Evolutionary conservation across 2,113 vertebrate species (phyloP), one percentile per base, ranked within the genome.

Genomic region (Vicugna pacos): DNA sequence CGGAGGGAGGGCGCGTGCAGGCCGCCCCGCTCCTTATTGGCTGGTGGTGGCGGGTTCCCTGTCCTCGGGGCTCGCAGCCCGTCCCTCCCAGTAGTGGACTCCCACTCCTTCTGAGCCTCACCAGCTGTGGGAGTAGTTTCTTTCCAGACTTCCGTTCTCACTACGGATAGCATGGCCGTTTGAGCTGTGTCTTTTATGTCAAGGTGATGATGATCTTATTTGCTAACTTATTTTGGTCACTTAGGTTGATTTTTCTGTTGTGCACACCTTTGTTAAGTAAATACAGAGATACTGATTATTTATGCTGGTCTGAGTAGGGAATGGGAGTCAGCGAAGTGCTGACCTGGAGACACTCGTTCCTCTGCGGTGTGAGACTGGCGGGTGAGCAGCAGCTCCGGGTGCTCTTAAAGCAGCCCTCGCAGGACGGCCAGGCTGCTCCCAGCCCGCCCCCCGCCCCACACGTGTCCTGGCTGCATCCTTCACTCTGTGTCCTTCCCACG

Each of bases 171-270:
- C 32, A 11, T 6, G 56, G 80, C 38, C 84, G 70, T 67, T 56
- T 72, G 94, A 50, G 42, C 50, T 72, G 2, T 58, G 0, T 81
- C 3, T 79, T 89, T 52, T 46, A 15, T 58, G 93, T 97, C 81
- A 58, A 73, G 83, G 52, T 69, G 54, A 79, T 16, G 46, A 13
- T 65, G 54, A 17, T 77, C 84, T 87, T 38, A 6, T 62, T 56
- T 88, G 89, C 84, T 79, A 77, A 82, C n/a, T 81, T 87, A 67
- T 46, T 92, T 69, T 15, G 80, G 54, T 35, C 80, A 30, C 32
- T 58, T 38, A 76, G 76, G 75, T 35, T 54, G 60, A 60, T 79
- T 73, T 69, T 69, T 77, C 83, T 89, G 80, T 56, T 69, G 58
- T 32, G 48, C 56, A 38, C 46, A 26, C 69, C 72, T 97, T 62